Base-by-base conservation (phyloP, 2,888 invertebrate species). In the Agriotes lineatus region DNA sequence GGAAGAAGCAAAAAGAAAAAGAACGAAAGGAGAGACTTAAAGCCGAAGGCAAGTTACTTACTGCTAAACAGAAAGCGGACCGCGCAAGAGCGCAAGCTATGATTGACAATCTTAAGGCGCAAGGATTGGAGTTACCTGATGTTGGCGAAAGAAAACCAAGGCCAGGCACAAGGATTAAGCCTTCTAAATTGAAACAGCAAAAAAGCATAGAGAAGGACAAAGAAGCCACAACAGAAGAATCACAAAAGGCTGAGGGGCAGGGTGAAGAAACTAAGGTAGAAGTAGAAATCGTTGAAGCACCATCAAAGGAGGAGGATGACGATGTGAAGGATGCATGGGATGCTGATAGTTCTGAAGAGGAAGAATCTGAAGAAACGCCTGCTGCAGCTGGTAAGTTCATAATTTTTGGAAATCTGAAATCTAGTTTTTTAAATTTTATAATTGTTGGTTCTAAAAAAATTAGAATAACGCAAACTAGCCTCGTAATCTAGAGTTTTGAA, bases 21-120 rank as follows among this genome's bases (percentile, higher is more conserved):
- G 97, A 97, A 81, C 89, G 94, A 56, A 96, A 95, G 83, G 96
- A 96, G 79, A 89, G 96, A 80, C 87, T 96, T 76, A 98, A 98
- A 84, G 95, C 95, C n/a, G 98, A 98, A 85, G 99, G 99, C 1
- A 98, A 96, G 85, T 87, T 96, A 30, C 85, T 98, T 67, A 97
- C 97, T 1, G 91, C 95, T 0, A 97, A 97, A 83, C 97, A 99
- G 82, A 97, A 96, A 82, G 94, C 94, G 73, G 96, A 96, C 77
- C 90, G 93, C 71, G 93, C 94, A 0, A 88, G 96, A 74, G 96
- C 96, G 5, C 94, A 95, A 82, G 95, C 94, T 65, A 90, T 96
- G 88, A 85, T 98, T 70, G 96, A 96, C 59, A 92, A 93, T 1
- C 86, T 96, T 39, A 96, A 95, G 83, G 96, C 95, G 5, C 95